Conservation (phyloP, 2,113 vertebrate genomes). For the Panthera uncia region DNA sequence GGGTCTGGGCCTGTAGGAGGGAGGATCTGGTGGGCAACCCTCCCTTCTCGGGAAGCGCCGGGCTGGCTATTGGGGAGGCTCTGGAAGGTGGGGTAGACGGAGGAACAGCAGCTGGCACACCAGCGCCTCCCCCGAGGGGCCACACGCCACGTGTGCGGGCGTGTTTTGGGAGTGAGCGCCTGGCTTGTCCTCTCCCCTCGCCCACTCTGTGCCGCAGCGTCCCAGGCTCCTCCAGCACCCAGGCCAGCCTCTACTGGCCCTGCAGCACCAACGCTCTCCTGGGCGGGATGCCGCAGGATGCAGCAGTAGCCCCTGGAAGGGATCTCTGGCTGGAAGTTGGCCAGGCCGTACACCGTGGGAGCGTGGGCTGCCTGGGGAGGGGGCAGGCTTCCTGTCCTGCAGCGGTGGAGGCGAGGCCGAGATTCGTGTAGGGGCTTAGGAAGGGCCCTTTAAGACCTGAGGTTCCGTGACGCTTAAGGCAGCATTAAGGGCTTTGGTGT, state of each 20-base stretch:
- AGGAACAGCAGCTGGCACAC: not conserved
- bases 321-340: not conserved
- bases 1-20: not conserved
- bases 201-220: not conserved
- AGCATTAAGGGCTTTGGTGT: not conserved
- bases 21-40: not conserved
- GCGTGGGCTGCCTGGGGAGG: not conserved
- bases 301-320: not conserved
- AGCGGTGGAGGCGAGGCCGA: not conserved
- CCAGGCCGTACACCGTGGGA: not conserved
- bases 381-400: not conserved
- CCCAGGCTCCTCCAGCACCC: not conserved
- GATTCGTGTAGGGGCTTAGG: not conserved
- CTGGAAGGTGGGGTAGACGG: no score
- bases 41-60: not conserved
- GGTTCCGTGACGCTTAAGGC: not conserved
- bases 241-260: accelerated
- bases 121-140: accelerated
- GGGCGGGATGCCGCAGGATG: no score
- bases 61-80: not conserved
- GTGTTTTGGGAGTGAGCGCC: accelerated
- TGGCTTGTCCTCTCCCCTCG: accelerated
- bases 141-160: accelerated
- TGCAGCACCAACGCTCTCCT: not conserved
- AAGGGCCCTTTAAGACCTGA: not conserved